Conservation (phyloP, 2,797 vertebrate genomes). For the Emys orbicularis region DNA sequence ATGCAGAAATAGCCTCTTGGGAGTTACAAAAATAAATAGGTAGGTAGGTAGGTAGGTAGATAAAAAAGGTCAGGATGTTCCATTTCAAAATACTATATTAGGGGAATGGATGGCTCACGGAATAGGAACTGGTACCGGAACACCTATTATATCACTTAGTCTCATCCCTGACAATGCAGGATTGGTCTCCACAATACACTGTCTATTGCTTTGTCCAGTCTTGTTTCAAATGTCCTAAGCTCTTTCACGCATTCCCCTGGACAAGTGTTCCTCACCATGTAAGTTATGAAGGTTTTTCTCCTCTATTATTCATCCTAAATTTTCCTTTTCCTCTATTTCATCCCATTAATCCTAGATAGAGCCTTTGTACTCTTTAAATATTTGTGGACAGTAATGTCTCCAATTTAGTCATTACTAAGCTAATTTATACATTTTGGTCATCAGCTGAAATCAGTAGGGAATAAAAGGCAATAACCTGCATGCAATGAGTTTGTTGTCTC, state of each 20-base stretch:
- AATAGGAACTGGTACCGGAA: not conserved
- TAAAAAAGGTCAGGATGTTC: not conserved
- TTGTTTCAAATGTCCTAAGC: not conserved
- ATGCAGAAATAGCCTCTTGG: not conserved
- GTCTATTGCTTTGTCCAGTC: accelerated
- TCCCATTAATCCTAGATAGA: not conserved
- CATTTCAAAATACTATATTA: not conserved
- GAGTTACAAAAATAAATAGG: not conserved
- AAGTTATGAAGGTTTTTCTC: not conserved
- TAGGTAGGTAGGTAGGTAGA: too few species aligned
- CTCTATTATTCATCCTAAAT: not conserved
- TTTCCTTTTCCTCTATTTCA: not conserved
- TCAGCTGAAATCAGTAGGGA: not conserved
- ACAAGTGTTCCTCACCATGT: not conserved
- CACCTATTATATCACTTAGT: not conserved
- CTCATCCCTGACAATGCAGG: not conserved
- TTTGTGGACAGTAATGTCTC: not conserved
- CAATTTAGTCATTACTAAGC: not conserved
- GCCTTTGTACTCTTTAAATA: not conserved
- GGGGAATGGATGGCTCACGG: not conserved
- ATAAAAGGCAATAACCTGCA: not conserved
- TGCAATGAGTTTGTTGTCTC: not conserved
- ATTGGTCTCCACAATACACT: not conserved
- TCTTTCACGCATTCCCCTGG: not conserved
- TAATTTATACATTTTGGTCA: not conserved